Base-by-base conservation (phyloP, 92 coral and sea anemone species). In the Nematostella vectensis region DNA sequence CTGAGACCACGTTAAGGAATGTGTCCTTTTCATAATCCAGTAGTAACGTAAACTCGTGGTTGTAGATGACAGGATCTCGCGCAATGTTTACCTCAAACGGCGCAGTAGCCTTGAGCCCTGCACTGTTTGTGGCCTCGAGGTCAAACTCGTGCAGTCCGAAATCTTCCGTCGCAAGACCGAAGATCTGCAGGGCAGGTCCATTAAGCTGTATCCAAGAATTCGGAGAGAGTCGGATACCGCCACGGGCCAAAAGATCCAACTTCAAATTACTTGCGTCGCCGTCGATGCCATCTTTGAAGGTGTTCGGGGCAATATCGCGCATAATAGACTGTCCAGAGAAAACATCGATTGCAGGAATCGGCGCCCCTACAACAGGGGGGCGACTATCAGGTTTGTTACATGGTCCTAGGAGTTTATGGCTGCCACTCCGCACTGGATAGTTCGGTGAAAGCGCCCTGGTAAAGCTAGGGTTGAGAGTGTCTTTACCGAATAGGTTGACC, bases 271-370 rank as follows among this genome's bases (percentile, higher is more conserved):
- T 39, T 2, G 94, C 77, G 63, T 68, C 68, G 4, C 83, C 86
- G 36, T 88, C 96, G 50, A 78, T 81, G 19, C 54, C 30, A 57
- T 88, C 96, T 20, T 54, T 28, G 67, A 85, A 88, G 0, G 79
- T 67, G 11, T 68, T 59, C 0, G 42, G 17, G 24, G 94, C 80
- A 3, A 87, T 57, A 2, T 2, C 22, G 48, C 37, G 74, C 40
- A 45, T 29, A 21, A 82, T 55, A 6, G 31, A 53, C 25, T 77
- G 72, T 1, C 94, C 88, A 24, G 71, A 48, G 11, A 27, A 68
- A 0, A 75, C 66, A 9, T 68, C 53, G 54, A 72, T 53, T 47
- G 25, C 54, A 13, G 25, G 33, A 53, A 70, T 60, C 0, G 79
- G 71, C 28, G 44, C 58, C 13, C 21, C 31, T 24, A 71, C 50